Evolutionary conservation across 2,113 vertebrate species (phyloP).

Genomic region (Sylvicapra grimmia): DNA sequence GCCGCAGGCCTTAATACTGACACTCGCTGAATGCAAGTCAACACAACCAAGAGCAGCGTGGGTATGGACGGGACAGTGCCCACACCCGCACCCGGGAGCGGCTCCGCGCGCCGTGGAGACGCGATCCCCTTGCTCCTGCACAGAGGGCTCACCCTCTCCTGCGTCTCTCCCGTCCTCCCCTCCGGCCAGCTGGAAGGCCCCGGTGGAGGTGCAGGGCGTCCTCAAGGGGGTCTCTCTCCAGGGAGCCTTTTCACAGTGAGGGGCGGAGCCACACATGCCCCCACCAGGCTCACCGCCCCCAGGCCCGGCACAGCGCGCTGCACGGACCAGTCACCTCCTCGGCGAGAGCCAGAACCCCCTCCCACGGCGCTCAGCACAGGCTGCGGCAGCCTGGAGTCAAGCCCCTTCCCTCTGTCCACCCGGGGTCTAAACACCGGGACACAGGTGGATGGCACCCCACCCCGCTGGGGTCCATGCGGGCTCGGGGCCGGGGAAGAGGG

Average conservation of each 20-base stretch:
- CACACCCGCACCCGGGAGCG: rapidly evolving
- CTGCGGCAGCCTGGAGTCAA: too few species aligned
- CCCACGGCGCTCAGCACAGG: rapidly evolving
- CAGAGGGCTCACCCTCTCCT: rapidly evolving
- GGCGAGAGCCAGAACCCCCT: background rate
- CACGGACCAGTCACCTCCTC: rapidly evolving
- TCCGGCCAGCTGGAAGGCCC: background rate
- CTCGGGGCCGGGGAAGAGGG: rapidly evolving
- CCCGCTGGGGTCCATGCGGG: rapidly evolving
- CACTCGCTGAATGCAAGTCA: rapidly evolving
- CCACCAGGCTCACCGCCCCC: background rate
- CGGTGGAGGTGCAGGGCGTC: rapidly evolving
- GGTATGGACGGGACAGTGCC: rapidly evolving
- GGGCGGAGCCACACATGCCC: rapidly evolving
- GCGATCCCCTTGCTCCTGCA: background rate
- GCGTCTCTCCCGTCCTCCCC: rapidly evolving
- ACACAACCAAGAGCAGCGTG: rapidly evolving
- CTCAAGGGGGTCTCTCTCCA: background rate
- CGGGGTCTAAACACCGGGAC: too few species aligned
- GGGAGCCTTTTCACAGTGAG: background rate
- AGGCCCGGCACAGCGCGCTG: rapidly evolving
- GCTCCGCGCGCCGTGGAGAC: rapidly evolving
- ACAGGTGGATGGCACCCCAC: rapidly evolving
- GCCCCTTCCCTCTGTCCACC: background rate
- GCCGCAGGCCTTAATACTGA: rapidly evolving